phyloP scores from a whole-genome alignment of 2,888 invertebrate genomes.

The Cremastobaeus sp. region DNA sequence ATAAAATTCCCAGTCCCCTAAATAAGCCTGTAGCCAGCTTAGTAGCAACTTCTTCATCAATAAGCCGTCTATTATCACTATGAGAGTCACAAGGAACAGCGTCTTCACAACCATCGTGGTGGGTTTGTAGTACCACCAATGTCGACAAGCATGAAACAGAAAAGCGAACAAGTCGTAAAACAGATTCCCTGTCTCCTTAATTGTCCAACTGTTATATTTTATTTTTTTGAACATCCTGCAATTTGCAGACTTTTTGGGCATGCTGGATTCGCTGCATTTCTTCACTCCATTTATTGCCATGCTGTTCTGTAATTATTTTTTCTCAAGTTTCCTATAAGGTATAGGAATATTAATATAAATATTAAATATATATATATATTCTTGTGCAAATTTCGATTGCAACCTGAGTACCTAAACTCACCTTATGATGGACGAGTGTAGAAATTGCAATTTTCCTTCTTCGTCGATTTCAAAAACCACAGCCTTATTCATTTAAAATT shows the following conservation, averaged over 20 bases:
- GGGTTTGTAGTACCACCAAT: slow-evolving; percentile 37
- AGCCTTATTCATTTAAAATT: no score
- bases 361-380: no score
- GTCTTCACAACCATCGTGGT: slow-evolving; percentile 23
- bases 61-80: slow-evolving; percentile 28
- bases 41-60: slow-evolving; percentile 12
- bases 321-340: no score
- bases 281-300: background rate
- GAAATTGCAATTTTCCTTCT: no score
- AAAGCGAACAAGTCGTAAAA: slow-evolving; percentile 19
- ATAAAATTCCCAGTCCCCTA: background rate
- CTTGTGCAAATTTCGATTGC: no score
- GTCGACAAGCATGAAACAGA: slow-evolving; percentile 20
- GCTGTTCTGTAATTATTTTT: no score
- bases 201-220: slow-evolving; percentile 27
- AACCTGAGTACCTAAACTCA: no score
- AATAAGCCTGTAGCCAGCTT: background rate
- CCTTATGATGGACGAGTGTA: no score
- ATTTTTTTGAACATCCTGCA: slow-evolving; percentile 1
- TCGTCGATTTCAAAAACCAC: no score
- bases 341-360: no score
- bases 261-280: no score
- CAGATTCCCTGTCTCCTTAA: slow-evolving; percentile 17
- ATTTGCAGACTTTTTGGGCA: background rate
- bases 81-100: slow-evolving; percentile 14